Evolutionary conservation across 30 jellyfish, hydroid and myxozoan genomes (phyloP).

Genomic region (Cassiopea xamachana): DNA sequence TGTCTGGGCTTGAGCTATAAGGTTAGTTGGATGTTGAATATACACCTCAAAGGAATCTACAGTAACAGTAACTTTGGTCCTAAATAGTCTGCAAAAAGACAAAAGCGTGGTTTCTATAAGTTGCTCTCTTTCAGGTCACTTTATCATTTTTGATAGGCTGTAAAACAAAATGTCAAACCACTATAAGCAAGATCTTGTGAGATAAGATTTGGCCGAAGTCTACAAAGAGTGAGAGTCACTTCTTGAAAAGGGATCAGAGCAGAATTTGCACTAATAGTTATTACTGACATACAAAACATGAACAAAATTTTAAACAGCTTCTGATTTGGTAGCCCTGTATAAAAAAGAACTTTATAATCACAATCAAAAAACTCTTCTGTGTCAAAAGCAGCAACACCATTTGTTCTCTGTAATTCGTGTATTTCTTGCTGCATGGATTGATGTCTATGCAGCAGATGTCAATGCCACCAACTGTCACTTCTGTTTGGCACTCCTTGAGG

Average conservation of each 20-base stretch:
- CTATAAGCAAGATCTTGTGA: constrained; percentile 43
- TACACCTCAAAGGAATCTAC: constrained; percentile 67
- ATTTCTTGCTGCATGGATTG: background rate
- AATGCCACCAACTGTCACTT: background rate
- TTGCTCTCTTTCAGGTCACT: constrained; percentile 61
- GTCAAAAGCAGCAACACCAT: constrained; percentile 35
- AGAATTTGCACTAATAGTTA: constrained; percentile 6
- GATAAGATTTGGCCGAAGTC: constrained; percentile 39
- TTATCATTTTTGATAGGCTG: constrained; percentile 35
- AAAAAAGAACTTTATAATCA: constrained; percentile 21
- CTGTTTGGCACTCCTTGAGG: background rate
- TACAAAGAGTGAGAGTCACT: constrained; percentile 21
- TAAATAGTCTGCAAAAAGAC: constrained; percentile 14
- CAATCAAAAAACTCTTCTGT: constrained; percentile 37
- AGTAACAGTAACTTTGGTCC: constrained; percentile 23
- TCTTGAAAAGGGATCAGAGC: constrained; percentile 18
- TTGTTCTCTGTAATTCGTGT: background rate
- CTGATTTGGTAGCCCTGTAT: constrained; percentile 45
- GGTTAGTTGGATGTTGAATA: no score
- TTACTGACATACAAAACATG: constrained; percentile 17
- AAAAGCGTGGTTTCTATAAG: constrained; percentile 44
- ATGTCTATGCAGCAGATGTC: constrained; percentile 21
- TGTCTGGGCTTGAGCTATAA: constrained; percentile 25
- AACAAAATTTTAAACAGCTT: constrained; percentile 13
- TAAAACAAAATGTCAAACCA: constrained; percentile 39